Evolutionary conservation across 2,888 invertebrate genomes (phyloP), one percentile per base, ranked within the genome.

Genomic region (Malacosoma neustria): DNA sequence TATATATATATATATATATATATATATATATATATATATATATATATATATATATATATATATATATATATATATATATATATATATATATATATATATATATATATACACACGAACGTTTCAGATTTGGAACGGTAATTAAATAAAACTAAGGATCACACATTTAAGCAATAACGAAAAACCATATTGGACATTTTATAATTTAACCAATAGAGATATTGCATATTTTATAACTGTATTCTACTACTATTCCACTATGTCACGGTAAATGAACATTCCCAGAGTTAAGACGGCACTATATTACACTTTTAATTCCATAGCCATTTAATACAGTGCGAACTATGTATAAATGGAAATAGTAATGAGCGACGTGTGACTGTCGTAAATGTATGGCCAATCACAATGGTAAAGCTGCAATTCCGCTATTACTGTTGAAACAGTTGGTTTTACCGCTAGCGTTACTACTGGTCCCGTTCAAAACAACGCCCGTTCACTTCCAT

Each of bases 381-480:
- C 22, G 45, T 45, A 49, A 48, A 46, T 41, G 35, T 45, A 43
- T 45, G 46, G 42, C 45, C 45, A 49, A 45, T 46, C 45, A 52
- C 46, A 52, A 52, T 47, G 40, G 22, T 46, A 40, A 32, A 49
- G 42, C 48, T 49, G 44, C 42, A 39, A 48, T 52, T 48, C 48
- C 51, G 48, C 44, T 66, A 57, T 55, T 46, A 51, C 52, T 66
- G 60, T 65, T 58, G 58, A 57, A 70, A 70, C 67, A 66, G 72
- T 68, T 69, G 61, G 46, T 48, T 60, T 56, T 73, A 71, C 77
- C 75, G 75, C 74, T 76, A 74, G 50, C 51, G 52, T 52, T 70
- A 75, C 73, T 70, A 73, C 63, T 52, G 51, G 62, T 73, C 64
- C 79, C 75, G 74, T 73, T 71, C 50, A 39, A 49, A 62, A 60